Evolutionary conservation across 2,797 vertebrate genomes (phyloP), one percentile per base, ranked within the genome.

Genomic region (Pseudomugil gertrudae): DNA sequence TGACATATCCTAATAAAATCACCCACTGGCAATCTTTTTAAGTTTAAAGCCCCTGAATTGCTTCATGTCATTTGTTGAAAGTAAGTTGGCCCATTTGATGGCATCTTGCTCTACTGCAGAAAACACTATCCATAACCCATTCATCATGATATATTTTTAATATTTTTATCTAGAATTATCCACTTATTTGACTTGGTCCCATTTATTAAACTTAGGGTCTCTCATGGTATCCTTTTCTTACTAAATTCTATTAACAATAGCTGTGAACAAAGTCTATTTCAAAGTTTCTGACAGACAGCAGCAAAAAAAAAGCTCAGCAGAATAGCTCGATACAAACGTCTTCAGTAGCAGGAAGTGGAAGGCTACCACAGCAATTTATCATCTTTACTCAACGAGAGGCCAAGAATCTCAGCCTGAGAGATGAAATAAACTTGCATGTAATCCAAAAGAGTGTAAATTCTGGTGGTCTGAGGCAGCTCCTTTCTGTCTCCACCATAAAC

Each of bases 341-440:
- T 86, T 62, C 43, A 36, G 54, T 52, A 53, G 76, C 74, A 80
- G 73, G 79, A 72, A 66, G 73, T 14, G 21, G 63, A 79, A 80
- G 81, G 68, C 76, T 57, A 83, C 73, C 83, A 71, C 76, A 63
- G 79, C 76, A 81, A 82, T 87, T 86, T 65, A 80, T 87, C 83
- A 89, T 84, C 78, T 85, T 72, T 81, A 72, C 75, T 72, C 76
- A 81, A 76, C 7, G 38, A 86, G 72, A 52, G 72, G 78, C 65
- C 67, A 70, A 72, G 57, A 53, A 60, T 51, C 72, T 69, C 59
- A 84, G 76, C 32, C n/a, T 32, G 32, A 56, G 62, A 86, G 72
- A 81, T 73, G 74, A 80, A 82, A 80, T 70, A 81, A 87, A 83
- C 61, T 80, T 3, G 21, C 61, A 69, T 85, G 62, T 57, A 60